Conservation (phyloP, 2,113 vertebrate genomes). For the Alligator sinensis region DNA sequence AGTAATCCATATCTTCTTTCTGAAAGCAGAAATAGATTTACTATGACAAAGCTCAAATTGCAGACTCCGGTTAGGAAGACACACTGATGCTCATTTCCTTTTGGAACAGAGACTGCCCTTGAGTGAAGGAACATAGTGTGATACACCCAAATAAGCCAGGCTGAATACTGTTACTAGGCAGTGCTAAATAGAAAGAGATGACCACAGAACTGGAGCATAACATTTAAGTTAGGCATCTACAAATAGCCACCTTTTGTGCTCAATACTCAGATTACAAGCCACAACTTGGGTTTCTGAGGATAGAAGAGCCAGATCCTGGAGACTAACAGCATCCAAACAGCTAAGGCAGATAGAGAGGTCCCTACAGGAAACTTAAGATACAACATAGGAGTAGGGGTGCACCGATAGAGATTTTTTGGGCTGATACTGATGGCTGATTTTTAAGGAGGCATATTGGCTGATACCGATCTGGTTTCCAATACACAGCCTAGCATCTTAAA, state of each 20-base stretch:
- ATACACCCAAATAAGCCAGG: background rate
- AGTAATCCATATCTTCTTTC: conserved; percentile 67
- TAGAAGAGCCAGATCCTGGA: background rate
- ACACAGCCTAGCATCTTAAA: no score
- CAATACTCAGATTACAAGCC: background rate
- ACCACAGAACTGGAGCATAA: rapidly evolving
- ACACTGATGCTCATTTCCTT: conserved; percentile 29
- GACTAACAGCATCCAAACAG: background rate
- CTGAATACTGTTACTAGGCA: background rate
- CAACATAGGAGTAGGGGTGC: no score
- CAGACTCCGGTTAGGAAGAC: conserved; percentile 13
- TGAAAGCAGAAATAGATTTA: conserved; percentile 73
- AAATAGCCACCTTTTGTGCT: background rate
- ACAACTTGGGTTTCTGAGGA: rapidly evolving
- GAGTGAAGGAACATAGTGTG: conserved; percentile 7
- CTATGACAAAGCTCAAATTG: conserved; percentile 21
- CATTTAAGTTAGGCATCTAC: rapidly evolving
- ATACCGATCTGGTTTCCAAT: no score
- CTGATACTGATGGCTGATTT: no score
- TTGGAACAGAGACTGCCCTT: background rate
- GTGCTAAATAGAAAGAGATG: background rate
- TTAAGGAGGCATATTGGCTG: no score
- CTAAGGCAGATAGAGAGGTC: background rate
- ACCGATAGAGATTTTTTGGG: no score
- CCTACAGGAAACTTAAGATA: background rate